Evolutionary conservation across 2,113 vertebrate genomes (phyloP).

Genomic region (Phocoena phocoena): DNA sequence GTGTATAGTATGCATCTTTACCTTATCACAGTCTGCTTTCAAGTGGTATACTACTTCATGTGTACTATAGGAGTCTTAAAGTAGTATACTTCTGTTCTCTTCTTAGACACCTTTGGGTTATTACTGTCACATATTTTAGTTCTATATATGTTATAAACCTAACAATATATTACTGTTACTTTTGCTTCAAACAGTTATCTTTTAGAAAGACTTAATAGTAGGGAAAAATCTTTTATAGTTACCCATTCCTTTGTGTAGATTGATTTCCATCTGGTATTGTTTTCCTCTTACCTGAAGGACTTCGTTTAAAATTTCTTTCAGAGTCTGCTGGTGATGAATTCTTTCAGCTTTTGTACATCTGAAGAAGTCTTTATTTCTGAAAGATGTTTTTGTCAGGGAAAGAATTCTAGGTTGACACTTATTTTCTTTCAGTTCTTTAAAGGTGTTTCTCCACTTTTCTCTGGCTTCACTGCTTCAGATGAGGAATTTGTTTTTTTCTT

Average conservation of each 20-base stretch:
- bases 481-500: not conserved
- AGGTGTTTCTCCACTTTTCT: not conserved
- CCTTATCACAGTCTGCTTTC: not conserved
- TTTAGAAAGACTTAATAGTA: not conserved
- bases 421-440: not conserved
- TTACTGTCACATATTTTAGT: not conserved
- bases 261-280: not conserved
- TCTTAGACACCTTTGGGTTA: not conserved
- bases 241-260: not conserved
- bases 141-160: not conserved
- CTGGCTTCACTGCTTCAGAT: not conserved
- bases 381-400: not conserved
- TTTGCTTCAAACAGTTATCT: not conserved
- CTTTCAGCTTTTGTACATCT: not conserved
- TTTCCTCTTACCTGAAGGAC: not conserved
- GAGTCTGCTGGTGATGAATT: not conserved
- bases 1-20: not conserved
- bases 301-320: not conserved
- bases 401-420: not conserved
- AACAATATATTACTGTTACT: not conserved
- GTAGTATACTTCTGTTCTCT: not conserved
- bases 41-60: not conserved
- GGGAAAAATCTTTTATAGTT: not conserved
- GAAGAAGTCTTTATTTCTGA: not conserved
- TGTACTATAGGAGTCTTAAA: not conserved